phyloP scores from a whole-genome alignment of 2,888 invertebrate genomes.

The Limnephilus lunatus region DNA sequence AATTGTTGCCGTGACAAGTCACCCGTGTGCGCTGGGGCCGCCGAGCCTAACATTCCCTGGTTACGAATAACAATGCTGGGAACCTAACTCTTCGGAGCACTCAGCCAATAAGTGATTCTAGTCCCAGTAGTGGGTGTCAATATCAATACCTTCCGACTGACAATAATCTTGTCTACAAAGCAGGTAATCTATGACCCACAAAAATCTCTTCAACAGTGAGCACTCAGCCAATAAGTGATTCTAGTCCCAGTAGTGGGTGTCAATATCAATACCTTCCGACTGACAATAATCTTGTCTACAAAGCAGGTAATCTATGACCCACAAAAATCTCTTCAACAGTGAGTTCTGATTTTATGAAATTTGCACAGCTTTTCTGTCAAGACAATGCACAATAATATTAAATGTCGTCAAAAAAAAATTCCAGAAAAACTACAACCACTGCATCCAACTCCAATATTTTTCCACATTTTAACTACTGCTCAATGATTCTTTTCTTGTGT shows the following conservation, averaged over 20 bases:
- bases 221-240: too few relatives aligned
- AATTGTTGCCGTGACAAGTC: too few relatives aligned
- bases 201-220: not conserved
- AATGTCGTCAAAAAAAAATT: not conserved
- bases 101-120: not conserved
- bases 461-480: too few relatives aligned
- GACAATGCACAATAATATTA: not conserved
- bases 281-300: not conserved
- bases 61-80: not conserved
- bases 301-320: not conserved
- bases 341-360: not conserved
- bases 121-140: not conserved
- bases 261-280: not conserved
- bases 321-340: not conserved
- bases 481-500: too few relatives aligned
- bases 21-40: too few relatives aligned
- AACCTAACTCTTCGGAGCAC: not conserved
- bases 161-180: not conserved
- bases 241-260: too few relatives aligned
- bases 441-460: too few relatives aligned
- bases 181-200: not conserved
- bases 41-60: not conserved
- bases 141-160: not conserved
- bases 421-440: too few relatives aligned
- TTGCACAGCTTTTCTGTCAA: not conserved